phyloP scores from a whole-genome alignment of 2,888 invertebrate genomes.

The Polylopha cassiicola region DNA sequence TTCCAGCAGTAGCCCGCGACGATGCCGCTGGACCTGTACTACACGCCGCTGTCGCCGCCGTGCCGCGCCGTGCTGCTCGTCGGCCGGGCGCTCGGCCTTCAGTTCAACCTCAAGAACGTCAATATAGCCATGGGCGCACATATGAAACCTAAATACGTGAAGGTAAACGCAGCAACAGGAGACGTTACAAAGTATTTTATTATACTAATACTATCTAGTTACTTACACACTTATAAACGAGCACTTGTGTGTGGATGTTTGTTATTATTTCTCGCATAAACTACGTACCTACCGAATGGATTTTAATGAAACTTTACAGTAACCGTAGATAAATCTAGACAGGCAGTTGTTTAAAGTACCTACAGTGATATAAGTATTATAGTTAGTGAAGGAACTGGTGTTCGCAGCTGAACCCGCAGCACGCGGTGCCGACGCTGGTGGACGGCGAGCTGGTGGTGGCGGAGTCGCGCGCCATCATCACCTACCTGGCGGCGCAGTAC shows the following conservation, averaged over 20 bases:
- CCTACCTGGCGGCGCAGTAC: slow-evolving; percentile 85
- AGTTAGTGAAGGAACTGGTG: slow-evolving; percentile 22
- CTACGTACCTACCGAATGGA: too few species aligned
- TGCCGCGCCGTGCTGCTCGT: slow-evolving; percentile 80
- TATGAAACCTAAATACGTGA: slow-evolving; percentile 79
- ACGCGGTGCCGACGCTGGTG: slow-evolving; percentile 88
- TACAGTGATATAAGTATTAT: neutral
- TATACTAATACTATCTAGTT: neutral
- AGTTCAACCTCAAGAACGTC: slow-evolving; percentile 79
- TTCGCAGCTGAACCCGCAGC: slow-evolving; percentile 89
- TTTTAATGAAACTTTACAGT: too few species aligned
- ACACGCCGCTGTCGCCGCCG: slow-evolving; percentile 79
- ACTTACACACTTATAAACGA: too few species aligned
- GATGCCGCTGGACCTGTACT: slow-evolving; percentile 83
- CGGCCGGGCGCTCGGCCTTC: slow-evolving; percentile 80
- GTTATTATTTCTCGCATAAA: too few species aligned
- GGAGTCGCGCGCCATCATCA: slow-evolving; percentile 90
- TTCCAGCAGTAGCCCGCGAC: too few species aligned
- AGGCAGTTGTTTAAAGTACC: neutral
- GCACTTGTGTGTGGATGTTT: too few species aligned
- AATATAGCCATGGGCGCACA: slow-evolving; percentile 80
- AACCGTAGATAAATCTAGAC: neutral
- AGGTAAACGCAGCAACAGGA: too few species aligned
- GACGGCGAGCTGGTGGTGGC: slow-evolving; percentile 88
- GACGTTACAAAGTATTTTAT: too few species aligned